These are phyloP conservation scores for Sparus aurata DNA, from an alignment of 2,797 vertebrate genomes.

Conservation along the genomic window DNA sequence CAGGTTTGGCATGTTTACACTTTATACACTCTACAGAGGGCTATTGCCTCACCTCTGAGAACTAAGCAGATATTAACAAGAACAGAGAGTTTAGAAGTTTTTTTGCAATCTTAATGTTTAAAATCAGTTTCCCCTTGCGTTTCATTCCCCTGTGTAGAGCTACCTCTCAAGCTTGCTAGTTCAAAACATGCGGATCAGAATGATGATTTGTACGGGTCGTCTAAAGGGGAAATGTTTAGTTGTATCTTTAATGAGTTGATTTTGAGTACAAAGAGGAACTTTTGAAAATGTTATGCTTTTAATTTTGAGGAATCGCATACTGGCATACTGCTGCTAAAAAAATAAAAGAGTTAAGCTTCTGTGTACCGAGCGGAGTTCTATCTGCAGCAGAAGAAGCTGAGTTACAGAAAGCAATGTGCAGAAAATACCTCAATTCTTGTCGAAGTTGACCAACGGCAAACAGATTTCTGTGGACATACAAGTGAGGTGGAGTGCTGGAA, in stretches of 20 bases:
- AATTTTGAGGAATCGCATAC: background rate
- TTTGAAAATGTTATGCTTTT: background rate
- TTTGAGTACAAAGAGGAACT: background rate
- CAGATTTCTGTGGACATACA: slow-evolving; percentile 4
- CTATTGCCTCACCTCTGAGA: background rate
- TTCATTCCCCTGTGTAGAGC: background rate
- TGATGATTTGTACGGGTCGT: background rate
- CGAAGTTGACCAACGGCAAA: background rate
- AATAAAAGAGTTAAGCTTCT: background rate
- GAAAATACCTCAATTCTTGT: slow-evolving; percentile 50
- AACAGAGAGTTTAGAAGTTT: background rate
- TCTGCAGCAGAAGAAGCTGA: slow-evolving; percentile 1
- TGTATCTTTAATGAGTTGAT: background rate
- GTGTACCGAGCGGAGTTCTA: background rate
- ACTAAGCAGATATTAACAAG: background rate
- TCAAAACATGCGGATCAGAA: background rate
- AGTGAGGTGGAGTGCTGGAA: slow-evolving; percentile 7
- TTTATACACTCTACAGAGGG: background rate
- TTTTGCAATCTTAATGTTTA: background rate
- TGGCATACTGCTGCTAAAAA: background rate
- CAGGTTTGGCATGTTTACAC: background rate
- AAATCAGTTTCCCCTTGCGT: background rate
- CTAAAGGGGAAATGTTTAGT: background rate
- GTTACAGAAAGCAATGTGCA: slow-evolving; percentile 28
- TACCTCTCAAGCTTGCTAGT: background rate